Evolutionary conservation across 2,888 invertebrate genomes (phyloP).

Genomic region (Frankliniella fusca): DNA sequence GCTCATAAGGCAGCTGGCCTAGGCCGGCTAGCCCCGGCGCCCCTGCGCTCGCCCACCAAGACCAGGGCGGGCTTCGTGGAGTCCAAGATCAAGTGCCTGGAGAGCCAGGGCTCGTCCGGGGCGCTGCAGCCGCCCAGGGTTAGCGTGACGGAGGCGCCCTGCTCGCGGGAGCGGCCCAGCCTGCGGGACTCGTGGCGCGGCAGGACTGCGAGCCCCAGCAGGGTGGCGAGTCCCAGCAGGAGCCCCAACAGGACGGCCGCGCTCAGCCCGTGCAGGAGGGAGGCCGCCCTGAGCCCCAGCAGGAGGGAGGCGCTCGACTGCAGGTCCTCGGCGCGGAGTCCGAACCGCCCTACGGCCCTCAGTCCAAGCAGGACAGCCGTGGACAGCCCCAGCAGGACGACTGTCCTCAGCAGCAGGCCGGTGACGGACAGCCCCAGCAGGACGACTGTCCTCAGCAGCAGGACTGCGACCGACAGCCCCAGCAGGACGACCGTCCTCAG

Average conservation of each 20-base stretch:
- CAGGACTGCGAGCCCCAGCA: neutral
- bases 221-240: neutral
- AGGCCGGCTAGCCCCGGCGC: neutral
- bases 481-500: neutral
- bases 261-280: neutral
- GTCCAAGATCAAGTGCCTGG: slow-evolving; percentile 24
- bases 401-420: neutral
- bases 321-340: neutral
- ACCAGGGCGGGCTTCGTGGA: slow-evolving; percentile 15
- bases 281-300: neutral
- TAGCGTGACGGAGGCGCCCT: neutral
- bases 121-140: neutral
- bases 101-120: neutral
- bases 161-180: neutral
- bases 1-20: slow-evolving; percentile 11
- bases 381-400: neutral
- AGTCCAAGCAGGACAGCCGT: neutral
- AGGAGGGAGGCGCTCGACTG: neutral
- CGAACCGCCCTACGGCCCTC: neutral
- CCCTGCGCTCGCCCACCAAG: neutral
- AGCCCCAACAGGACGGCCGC: neutral
- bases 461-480: neutral
- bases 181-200: neutral
- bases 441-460: neutral
- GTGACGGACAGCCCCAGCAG: neutral